phyloP scores from a whole-genome alignment of 2,888 invertebrate species.

The Chironomus riparius region DNA sequence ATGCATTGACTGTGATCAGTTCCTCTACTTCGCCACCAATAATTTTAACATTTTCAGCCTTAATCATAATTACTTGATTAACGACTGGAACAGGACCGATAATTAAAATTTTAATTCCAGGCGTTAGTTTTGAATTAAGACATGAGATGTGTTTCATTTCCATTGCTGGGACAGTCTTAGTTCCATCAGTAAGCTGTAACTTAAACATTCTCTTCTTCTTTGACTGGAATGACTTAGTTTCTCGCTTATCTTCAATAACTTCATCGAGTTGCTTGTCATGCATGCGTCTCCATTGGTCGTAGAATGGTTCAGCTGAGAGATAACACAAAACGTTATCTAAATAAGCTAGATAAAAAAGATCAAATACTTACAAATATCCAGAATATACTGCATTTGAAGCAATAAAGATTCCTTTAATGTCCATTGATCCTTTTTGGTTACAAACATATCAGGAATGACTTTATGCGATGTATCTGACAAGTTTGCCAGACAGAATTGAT shows the following conservation, averaged over 20 bases:
- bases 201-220: constrained; percentile 48
- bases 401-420: constrained; percentile 43
- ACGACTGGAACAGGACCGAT: constrained; percentile 50
- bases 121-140: constrained; percentile 41
- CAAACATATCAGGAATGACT: constrained; percentile 44
- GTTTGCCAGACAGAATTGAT: constrained; percentile 49
- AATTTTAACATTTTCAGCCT: constrained; percentile 45
- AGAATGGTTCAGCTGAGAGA: constrained; percentile 28
- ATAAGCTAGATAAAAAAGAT: not conserved
- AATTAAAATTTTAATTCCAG: constrained; percentile 48
- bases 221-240: not conserved
- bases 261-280: constrained; percentile 28
- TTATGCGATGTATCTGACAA: constrained; percentile 45
- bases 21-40: constrained; percentile 52
- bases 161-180: constrained; percentile 49
- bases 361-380: constrained; percentile 39
- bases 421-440: constrained; percentile 35
- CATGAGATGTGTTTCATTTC: constrained; percentile 47
- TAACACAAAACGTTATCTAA: not conserved
- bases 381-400: constrained; percentile 45
- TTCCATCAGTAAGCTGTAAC: constrained; percentile 54
- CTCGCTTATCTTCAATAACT: constrained; percentile 11
- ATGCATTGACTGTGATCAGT: constrained; percentile 44
- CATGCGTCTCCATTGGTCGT: constrained; percentile 28
- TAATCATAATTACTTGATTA: constrained; percentile 50